A percentile compares a stretch with the other conserved stretches of the same genome.
Conservation (phyloP, 1,140 invertebrate genomes). For the Euura lappo region DNA sequence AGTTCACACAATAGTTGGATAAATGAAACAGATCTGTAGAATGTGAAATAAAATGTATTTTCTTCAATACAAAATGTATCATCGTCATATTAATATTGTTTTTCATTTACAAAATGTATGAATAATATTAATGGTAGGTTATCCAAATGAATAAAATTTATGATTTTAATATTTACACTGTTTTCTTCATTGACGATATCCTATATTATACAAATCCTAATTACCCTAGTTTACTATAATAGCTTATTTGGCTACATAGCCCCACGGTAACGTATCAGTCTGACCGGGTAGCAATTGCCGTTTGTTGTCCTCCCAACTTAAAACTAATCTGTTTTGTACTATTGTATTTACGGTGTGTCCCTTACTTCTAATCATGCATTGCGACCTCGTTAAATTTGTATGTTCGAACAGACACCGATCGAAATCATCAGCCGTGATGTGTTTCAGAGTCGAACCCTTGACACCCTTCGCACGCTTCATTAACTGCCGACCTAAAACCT, state of each 20-base stretch:
- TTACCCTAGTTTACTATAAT: no score
- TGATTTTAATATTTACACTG: no score
- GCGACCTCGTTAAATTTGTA: not conserved
- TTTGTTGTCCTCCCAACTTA: not conserved
- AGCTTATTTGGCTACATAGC: not conserved
- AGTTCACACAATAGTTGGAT: conserved; percentile 42
- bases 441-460: conserved; percentile 13
- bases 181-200: no score
- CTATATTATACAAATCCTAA: no score
- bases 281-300: not conserved
- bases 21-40: conserved; percentile 23
- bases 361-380: not conserved
- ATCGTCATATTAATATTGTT: no score
- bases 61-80: not conserved
- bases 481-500: conserved; percentile 24
- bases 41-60: not conserved
- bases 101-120: no score
- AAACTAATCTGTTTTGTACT: not conserved
- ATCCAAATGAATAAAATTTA: no score
- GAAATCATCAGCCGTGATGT: conserved; percentile 13
- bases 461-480: conserved; percentile 23
- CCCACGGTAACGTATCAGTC: not conserved
- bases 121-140: no score
- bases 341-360: not conserved
- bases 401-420: conserved; percentile 9